Evolutionary conservation across 2,113 vertebrate genomes (phyloP).

Genomic region (Epinephelus fuscoguttatus): DNA sequence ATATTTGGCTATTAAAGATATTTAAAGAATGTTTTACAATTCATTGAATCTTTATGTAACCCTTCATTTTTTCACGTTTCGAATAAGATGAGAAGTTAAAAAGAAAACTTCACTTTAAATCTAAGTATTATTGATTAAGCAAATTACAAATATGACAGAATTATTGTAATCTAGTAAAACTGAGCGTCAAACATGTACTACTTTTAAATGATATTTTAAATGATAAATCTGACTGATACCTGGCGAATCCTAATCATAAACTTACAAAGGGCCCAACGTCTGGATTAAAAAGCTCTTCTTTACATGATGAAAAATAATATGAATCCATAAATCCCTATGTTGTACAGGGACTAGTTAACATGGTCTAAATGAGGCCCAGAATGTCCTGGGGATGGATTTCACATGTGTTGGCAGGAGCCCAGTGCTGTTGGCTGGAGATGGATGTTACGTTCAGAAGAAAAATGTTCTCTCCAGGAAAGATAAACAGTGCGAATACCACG

Average conservation of each 20-base stretch:
- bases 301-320: background rate
- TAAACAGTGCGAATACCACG: slow-evolving; percentile 4
- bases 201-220: too few species aligned
- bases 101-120: too few species aligned
- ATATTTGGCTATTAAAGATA: too few species aligned
- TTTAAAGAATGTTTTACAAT: too few species aligned
- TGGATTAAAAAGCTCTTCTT: background rate
- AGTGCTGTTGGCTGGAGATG: slow-evolving; percentile 16
- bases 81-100: too few species aligned
- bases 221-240: too few species aligned
- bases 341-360: background rate
- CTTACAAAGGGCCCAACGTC: background rate
- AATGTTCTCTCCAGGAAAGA: slow-evolving; percentile 25
- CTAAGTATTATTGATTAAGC: too few species aligned
- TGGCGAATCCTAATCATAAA: background rate
- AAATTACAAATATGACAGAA: too few species aligned
- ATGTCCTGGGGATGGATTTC: slow-evolving; percentile 37
- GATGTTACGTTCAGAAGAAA: slow-evolving; percentile 30
- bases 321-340: background rate
- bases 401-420: slow-evolving; percentile 40
- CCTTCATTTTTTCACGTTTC: too few species aligned
- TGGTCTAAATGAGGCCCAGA: slow-evolving; percentile 25
- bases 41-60: too few species aligned
- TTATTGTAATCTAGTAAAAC: too few species aligned
- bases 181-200: background rate